Conservation (phyloP, 23 tunicate genomes). For the Corella eumyota region DNA sequence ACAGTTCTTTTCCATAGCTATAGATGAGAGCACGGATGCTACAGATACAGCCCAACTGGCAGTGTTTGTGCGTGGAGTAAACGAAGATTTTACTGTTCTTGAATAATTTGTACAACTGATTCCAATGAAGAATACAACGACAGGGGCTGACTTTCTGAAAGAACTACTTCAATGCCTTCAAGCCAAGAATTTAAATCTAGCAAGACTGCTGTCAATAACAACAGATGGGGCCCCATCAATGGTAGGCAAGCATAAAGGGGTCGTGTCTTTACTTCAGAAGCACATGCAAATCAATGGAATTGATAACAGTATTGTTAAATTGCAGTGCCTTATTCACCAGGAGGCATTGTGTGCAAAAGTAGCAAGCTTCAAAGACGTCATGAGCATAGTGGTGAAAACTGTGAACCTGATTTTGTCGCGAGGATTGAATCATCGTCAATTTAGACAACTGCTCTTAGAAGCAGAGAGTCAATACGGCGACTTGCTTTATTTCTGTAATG, state of each 20-base stretch:
- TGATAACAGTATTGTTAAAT: conserved; percentile 16
- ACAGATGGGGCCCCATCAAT: conserved; percentile 49
- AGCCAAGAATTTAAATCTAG: conserved; percentile 16
- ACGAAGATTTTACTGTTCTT: conserved; percentile 30
- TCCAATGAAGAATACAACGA: conserved; percentile 49
- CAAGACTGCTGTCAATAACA: conserved; percentile 28
- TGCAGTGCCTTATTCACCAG: conserved; percentile 60
- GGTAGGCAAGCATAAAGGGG: conserved; percentile 44
- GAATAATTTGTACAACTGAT: conserved; percentile 31
- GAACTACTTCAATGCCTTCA: conserved; percentile 31
- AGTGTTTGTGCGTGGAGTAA: conserved; percentile 60
- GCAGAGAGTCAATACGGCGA: conserved; percentile 72
- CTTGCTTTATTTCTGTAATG: conserved; percentile 46
- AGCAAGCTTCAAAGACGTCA: too few relatives aligned
- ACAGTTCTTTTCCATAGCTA: conserved; percentile 41
- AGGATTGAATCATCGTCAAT: conserved; percentile 58
- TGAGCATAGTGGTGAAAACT: conserved; percentile 58
- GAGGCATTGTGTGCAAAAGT: conserved; percentile 65
- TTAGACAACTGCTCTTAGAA: conserved; percentile 54
- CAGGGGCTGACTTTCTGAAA: conserved; percentile 60
- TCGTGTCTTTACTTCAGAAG: conserved; percentile 55
- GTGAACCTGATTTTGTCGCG: conserved; percentile 42
- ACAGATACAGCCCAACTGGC: conserved; percentile 66
- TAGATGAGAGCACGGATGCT: conserved; percentile 42
- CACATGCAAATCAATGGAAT: conserved; percentile 40